These are phyloP conservation scores for Sarcophilus harrisii DNA, from an alignment of 2,797 vertebrate genomes.

Conservation along the genomic window DNA sequence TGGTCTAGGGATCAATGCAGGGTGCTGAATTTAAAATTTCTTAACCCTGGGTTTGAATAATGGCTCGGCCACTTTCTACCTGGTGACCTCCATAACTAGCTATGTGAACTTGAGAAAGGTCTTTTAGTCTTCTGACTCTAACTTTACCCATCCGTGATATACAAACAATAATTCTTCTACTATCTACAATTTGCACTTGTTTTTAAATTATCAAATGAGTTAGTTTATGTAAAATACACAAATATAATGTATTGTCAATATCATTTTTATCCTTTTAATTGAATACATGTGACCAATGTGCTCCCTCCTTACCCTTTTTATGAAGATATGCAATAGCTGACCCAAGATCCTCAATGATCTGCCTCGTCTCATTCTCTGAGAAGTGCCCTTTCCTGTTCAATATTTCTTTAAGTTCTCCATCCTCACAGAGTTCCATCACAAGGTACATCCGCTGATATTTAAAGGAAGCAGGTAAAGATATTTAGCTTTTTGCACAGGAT, in stretches of 20 bases:
- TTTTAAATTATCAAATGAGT: conserved; percentile 32
- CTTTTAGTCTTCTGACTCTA: conserved; percentile 2
- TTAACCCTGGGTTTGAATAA: background rate
- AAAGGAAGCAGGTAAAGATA: conserved; percentile 44
- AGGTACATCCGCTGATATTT: conserved; percentile 89
- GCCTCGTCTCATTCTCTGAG: conserved; percentile 90
- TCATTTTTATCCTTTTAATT: conserved; percentile 36
- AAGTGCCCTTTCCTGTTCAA: conserved; percentile 87
- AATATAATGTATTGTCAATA: conserved; percentile 47
- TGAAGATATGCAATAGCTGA: conserved; percentile 91
- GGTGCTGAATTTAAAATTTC: background rate
- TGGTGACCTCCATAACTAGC: background rate
- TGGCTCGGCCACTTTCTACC: background rate
- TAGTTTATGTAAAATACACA: conserved; percentile 49
- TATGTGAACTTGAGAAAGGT: background rate
- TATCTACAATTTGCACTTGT: background rate
- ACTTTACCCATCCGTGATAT: conserved; percentile 28
- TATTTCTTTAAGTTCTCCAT: conserved; percentile 90
- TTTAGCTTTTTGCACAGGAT: conserved; percentile 41
- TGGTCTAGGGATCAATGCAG: background rate
- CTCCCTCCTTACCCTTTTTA: conserved; percentile 85
- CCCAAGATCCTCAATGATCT: conserved; percentile 89
- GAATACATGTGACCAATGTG: background rate
- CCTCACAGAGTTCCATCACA: conserved; percentile 91
- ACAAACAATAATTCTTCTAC: background rate